Conservation (phyloP, 2,888 invertebrate species). For the Elysia crispata region DNA sequence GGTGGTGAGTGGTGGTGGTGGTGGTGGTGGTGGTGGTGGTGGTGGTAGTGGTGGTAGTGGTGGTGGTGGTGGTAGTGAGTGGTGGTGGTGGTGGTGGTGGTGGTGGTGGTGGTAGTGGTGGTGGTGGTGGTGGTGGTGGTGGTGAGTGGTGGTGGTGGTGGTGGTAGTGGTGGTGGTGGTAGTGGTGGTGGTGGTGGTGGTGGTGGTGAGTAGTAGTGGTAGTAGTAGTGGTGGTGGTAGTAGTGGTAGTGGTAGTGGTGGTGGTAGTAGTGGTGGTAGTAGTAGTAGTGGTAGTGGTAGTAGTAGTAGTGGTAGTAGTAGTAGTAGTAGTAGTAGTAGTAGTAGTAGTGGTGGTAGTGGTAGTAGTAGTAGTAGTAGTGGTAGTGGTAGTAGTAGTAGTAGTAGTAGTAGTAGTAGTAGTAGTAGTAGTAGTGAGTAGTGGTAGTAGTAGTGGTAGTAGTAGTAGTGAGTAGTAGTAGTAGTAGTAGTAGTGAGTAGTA, state of each 20-base stretch:
- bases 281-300: slow-evolving; percentile 1
- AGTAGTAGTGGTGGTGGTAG: background rate
- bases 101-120: background rate
- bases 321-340: slow-evolving; percentile 9
- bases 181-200: background rate
- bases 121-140: background rate
- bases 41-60: slow-evolving; percentile 14
- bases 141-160: too few species aligned
- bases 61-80: slow-evolving; percentile 11
- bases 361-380: too few species aligned
- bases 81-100: slow-evolving; percentile 14
- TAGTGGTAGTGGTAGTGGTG: background rate
- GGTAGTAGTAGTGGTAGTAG: too few species aligned
- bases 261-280: background rate
- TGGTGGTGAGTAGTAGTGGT: too few species aligned
- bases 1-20: too few species aligned
- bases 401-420: too few species aligned
- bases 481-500: too few species aligned
- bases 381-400: too few species aligned
- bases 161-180: background rate
- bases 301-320: background rate
- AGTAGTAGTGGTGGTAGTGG: slow-evolving; percentile 1
- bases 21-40: slow-evolving; percentile 14
- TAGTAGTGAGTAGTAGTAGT: too few species aligned
- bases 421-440: too few species aligned